Base-by-base conservation (phyloP, 1,140 invertebrate genomes). In the Scaptomyza montana region DNA sequence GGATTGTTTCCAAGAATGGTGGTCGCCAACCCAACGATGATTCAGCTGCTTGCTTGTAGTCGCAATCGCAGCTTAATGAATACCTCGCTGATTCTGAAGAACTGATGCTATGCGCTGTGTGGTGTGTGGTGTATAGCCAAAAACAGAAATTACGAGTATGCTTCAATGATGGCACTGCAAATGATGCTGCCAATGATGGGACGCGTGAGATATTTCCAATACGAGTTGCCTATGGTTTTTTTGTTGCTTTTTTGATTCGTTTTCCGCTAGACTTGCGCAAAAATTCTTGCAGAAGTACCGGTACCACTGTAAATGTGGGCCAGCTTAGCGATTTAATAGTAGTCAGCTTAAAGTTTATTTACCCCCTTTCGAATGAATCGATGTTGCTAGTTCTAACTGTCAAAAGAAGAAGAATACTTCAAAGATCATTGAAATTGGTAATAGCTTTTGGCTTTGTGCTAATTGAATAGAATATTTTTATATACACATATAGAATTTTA, bases 201-300 rank as follows among this genome's bases (percentile, higher is more conserved):
- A 89, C 76, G 84, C 84, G 84, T 89, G 84, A 89, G 84, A 89
- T 87, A 89, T 79, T 87, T 89, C 62, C 84, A 87, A 87, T 84
- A 77, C 79, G 72, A 70, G 63, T 70, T 73, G 70, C 41, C 63
- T 72, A 74, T 66, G 33, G 9, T 28, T 59, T 66, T 33, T 9
- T 54, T 21, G 30, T 36, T 30, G 33, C 33, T 21, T 54, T 59
- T 53, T 39, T 12, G 43, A 12, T 62, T 47, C 9, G 50, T 39
- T 54, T 86, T 86, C 82, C 82, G 82, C 82, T 89, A 82, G 84
- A 66, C 43, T 86, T 81, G 78, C 67, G 59, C 68, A 79, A 55
- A 71, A 62, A 64, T 62, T 64, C 64, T 25, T 66, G 45, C 13
- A 8, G 12, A 19, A 56, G 46, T 65, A 19, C 62, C 72, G 57